These are phyloP conservation scores for Coleophora deauratella DNA, from an alignment of 2,888 invertebrate genomes.

Conservation along the genomic window DNA sequence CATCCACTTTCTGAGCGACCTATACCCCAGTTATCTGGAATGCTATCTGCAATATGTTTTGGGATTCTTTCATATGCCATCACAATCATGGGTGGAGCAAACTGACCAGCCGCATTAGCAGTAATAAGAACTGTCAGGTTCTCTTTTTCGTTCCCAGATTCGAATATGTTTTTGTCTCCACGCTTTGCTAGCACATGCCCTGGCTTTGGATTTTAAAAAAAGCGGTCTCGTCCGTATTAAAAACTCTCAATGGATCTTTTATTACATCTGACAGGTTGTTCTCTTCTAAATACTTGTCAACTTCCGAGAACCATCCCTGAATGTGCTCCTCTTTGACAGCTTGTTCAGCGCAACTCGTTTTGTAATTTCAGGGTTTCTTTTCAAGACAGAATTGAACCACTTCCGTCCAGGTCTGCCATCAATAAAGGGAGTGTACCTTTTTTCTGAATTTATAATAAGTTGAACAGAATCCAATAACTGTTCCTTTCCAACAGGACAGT, in stretches of 20 bases:
- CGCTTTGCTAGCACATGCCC: constrained; percentile 19
- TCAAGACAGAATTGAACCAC: constrained; percentile 31
- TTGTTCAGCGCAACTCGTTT: constrained; percentile 8
- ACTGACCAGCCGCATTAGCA: constrained; percentile 17
- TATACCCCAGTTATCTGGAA: constrained; percentile 16
- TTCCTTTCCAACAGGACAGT: constrained; percentile 28
- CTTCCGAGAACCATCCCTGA: too few species aligned
- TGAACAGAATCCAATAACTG: constrained; percentile 26
- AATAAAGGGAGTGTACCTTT: constrained; percentile 16
- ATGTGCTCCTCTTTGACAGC: constrained; percentile 12
- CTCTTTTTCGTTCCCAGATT: constrained; percentile 23
- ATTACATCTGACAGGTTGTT: constrained; percentile 6
- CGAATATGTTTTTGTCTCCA: constrained; percentile 13
- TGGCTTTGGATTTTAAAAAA: constrained; percentile 36
- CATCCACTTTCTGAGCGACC: constrained; percentile 28
- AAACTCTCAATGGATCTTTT: constrained; percentile 11
- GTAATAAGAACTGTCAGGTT: constrained; percentile 18
- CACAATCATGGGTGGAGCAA: constrained; percentile 20
- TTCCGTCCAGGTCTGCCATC: constrained; percentile 29
- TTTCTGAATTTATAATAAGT: constrained; percentile 11
- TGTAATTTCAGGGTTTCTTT: constrained; percentile 10
- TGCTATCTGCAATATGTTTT: constrained; percentile 3
- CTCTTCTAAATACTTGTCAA: too few species aligned
- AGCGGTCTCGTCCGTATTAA: constrained; percentile 22
- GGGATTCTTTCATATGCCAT: constrained; percentile 16